Evolutionary conservation across 2,113 vertebrate species (phyloP).

Genomic region (Promerops cafer): DNA sequence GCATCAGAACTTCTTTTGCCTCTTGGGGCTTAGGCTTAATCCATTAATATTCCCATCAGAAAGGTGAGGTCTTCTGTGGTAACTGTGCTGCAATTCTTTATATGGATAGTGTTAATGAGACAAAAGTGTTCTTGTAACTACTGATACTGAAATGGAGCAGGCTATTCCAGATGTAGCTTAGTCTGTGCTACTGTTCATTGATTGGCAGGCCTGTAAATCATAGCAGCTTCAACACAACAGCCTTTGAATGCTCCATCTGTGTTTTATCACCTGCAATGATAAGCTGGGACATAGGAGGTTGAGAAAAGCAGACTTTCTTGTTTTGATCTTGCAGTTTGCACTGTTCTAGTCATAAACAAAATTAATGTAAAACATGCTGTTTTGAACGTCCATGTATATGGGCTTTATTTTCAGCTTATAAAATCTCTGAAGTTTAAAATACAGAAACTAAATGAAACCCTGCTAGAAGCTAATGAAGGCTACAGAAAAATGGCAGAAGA

Average conservation of each 20-base stretch:
- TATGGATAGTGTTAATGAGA: background rate
- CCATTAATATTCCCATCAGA: background rate
- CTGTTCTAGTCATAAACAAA: background rate
- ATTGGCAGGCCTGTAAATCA: background rate
- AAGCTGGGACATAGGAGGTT: background rate
- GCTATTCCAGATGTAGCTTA: background rate
- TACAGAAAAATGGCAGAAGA: conserved; percentile 63
- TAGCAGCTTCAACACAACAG: background rate
- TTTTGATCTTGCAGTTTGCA: background rate
- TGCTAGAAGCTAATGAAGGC: conserved; percentile 64
- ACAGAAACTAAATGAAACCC: conserved; percentile 65
- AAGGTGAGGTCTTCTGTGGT: background rate
- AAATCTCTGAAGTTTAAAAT: conserved; percentile 76
- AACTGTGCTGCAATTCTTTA: background rate
- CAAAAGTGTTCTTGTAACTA: background rate
- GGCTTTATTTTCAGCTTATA: conserved; percentile 72
- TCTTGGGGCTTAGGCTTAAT: background rate
- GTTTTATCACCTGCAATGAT: background rate
- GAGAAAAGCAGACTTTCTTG: background rate
- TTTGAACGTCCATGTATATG: background rate
- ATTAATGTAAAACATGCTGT: background rate
- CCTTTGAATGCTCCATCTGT: background rate
- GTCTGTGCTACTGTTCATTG: background rate
- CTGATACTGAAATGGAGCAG: background rate
- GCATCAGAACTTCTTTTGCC: background rate